Base-by-base conservation (phyloP, 2,797 vertebrate genomes). In the Arnoldichthys spilopterus region DNA sequence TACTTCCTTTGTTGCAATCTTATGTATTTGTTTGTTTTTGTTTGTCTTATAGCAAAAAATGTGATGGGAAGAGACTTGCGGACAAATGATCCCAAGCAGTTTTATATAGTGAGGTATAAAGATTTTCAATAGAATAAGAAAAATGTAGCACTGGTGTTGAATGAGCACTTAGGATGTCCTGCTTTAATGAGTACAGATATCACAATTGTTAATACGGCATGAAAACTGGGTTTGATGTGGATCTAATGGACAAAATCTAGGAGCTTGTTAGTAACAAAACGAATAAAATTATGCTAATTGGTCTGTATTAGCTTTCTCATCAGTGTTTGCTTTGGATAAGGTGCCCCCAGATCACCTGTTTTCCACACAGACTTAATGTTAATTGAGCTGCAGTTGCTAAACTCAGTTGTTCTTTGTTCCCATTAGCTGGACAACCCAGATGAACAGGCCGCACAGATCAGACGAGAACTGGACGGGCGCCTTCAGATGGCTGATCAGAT, bases 401-500 rank as follows among this genome's bases (percentile, higher is more conserved):
- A 26, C n/a, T 51, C 37, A 9, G 68, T 30, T 61, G 6, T 76
- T 43, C 8, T 20, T 47, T n/a, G 4, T 68, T 61, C 3, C 1
- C 56, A 77, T 80, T 91, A 99, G 98, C 91, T 99, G 91, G 98
- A 99, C 90, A 99, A 99, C 86, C 97, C 94, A 28, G 98, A 99
- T 62, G 98, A 99, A 79, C 98, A 99, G 89, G 98, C 98, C 0
- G 98, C 98, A 0, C 98, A 99, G 90, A 99, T 99, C 92, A 93
- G 98, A 88, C 92, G 98, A 0, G 98, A 99, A 80, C 87, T 99
- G 88, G 98, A 99, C 1, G 98, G 98, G 82, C 95, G 97, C 53
- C 94, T 99, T 74, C 98, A 99, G 86, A 99, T 99, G 98, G 98
- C 97, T n/a, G 98, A 99, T 85, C 98, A 99, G 87, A 98, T 99